These are phyloP conservation scores for Vanacampus margaritifer DNA, from an alignment of 2,113 vertebrate species.

Conservation along the genomic window DNA sequence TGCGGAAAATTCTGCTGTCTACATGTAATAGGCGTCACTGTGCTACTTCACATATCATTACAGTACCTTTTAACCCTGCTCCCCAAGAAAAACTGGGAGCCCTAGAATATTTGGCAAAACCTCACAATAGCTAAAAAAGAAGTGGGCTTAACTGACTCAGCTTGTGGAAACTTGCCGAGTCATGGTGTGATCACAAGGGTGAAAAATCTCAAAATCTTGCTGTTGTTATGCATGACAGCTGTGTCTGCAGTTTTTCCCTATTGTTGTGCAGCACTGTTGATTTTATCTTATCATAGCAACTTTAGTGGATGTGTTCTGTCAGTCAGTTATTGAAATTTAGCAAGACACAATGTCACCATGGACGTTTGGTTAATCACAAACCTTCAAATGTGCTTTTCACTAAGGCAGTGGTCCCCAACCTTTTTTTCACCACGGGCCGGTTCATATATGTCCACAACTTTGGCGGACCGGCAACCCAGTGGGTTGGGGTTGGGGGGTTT, in stretches of 20 bases:
- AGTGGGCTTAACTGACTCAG: constrained; percentile 39
- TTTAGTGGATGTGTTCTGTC: too few relatives aligned
- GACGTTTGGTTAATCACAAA: too few relatives aligned
- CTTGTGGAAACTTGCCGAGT: constrained; percentile 18
- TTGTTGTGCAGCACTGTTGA: background rate
- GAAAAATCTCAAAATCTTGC: background rate
- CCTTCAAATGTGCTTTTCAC: too few relatives aligned
- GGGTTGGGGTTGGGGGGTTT: too few relatives aligned
- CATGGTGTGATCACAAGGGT: constrained; percentile 11
- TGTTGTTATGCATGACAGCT: background rate
- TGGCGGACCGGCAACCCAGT: too few relatives aligned
- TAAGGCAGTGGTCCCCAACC: too few relatives aligned
- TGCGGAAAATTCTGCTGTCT: constrained; percentile 7
- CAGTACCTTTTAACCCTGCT: background rate
- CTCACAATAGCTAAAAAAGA: constrained; percentile 4
- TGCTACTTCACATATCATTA: background rate
- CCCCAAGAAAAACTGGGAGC: background rate
- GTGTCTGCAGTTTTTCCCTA: background rate
- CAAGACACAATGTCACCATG: too few relatives aligned
- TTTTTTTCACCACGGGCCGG: too few relatives aligned
- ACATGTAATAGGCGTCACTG: background rate
- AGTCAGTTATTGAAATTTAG: too few relatives aligned
- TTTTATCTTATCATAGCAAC: background rate
- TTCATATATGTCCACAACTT: too few relatives aligned
- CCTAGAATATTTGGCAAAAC: background rate